phyloP scores from a whole-genome alignment of 1,140 invertebrate species.

The Whitmania pigra region DNA sequence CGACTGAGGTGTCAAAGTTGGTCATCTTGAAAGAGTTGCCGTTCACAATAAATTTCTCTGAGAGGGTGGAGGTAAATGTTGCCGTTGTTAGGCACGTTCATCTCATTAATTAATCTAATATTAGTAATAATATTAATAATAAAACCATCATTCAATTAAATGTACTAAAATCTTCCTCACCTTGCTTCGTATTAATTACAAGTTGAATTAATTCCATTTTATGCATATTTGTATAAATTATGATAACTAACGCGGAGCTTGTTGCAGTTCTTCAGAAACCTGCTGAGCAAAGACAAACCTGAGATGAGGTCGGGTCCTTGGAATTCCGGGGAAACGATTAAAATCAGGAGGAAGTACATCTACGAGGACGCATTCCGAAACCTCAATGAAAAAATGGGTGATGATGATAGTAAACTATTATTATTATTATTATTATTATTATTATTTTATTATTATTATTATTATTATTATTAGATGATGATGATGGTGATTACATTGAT shows the following conservation, averaged over 20 bases:
- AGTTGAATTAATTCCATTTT: not conserved
- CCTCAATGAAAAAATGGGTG: constrained; percentile 70
- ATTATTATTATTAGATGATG: too few relatives aligned
- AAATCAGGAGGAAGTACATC: constrained; percentile 72
- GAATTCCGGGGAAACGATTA: constrained; percentile 57
- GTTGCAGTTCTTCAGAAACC: constrained; percentile 62
- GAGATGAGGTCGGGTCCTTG: constrained; percentile 62
- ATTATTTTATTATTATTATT: too few relatives aligned
- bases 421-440: too few relatives aligned
- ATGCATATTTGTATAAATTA: not conserved
- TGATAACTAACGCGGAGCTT: constrained; percentile 2
- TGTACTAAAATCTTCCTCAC: too few relatives aligned
- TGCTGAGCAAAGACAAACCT: constrained; percentile 57
- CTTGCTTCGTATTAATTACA: too few relatives aligned
- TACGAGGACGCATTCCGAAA: constrained; percentile 96
- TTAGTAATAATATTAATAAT: too few relatives aligned
- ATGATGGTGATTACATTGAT: not conserved
- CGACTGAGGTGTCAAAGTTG: not conserved
- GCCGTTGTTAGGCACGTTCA: too few relatives aligned
- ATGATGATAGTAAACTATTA: not conserved
- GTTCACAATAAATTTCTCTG: not conserved
- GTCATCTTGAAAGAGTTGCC: not conserved
- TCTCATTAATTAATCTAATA: too few relatives aligned
- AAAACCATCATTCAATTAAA: too few relatives aligned
- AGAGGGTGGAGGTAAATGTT: not conserved